Percentiles rank a stretch among this genome's conserved stretches.
Evolutionary conservation across 2,888 invertebrate species (phyloP).

Genomic region (Lithophane semibrunnea): DNA sequence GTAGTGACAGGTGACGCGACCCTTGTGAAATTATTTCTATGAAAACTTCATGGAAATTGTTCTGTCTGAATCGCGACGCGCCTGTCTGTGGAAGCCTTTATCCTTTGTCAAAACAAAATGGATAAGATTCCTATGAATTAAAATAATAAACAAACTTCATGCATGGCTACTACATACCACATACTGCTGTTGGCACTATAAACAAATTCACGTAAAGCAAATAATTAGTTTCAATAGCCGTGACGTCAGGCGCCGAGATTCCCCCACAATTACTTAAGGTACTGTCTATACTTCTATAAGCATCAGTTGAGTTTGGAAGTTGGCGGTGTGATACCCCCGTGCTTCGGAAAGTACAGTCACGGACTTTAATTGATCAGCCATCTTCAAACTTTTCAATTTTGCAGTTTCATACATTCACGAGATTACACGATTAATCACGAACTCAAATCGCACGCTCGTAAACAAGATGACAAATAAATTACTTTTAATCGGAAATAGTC

Average conservation of each 20-base stretch:
- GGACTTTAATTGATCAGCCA: too few relatives aligned
- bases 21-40: neutral
- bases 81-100: neutral
- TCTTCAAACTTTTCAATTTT: too few relatives aligned
- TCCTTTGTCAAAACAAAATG: constrained; percentile 2
- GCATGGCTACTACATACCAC: constrained; percentile 12
- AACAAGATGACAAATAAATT: too few relatives aligned
- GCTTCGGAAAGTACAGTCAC: too few relatives aligned
- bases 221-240: constrained; percentile 6
- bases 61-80: neutral
- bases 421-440: too few relatives aligned
- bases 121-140: constrained; percentile 6
- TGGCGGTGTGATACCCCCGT: too few relatives aligned
- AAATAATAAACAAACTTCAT: constrained; percentile 27
- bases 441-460: too few relatives aligned
- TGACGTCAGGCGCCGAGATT: constrained; percentile 42
- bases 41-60: neutral
- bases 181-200: constrained; percentile 7
- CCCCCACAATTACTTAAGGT: neutral
- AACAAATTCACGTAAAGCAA: constrained; percentile 19
- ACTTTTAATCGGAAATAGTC: too few relatives aligned
- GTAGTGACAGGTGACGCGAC: too few relatives aligned
- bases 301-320: neutral
- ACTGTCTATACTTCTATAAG: neutral
- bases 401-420: too few relatives aligned